phyloP scores from a whole-genome alignment of 1,140 invertebrate species.

The Portunus trituberculatus region DNA sequence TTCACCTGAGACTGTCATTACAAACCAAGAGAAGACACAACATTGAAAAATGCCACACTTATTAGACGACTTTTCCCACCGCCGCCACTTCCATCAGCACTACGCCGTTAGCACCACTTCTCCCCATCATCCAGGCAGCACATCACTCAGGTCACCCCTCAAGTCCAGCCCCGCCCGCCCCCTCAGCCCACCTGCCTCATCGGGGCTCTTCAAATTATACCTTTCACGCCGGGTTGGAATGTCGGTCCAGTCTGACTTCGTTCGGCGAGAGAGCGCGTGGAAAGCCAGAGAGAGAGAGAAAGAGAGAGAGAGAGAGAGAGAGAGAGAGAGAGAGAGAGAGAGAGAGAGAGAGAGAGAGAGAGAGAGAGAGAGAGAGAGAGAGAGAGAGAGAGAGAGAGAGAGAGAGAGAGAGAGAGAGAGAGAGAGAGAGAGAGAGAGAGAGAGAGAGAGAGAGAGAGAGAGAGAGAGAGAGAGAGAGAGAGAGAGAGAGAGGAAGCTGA shows the following conservation, averaged over 20 bases:
- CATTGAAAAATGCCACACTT: no score
- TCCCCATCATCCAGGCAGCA: neutral
- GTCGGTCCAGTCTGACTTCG: neutral
- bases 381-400: no score
- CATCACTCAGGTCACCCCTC: neutral
- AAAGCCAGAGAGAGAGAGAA: neutral
- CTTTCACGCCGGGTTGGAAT: slow-evolving; percentile 8
- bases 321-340: no score
- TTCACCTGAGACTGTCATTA: no score
- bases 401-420: no score
- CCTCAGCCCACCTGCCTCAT: slow-evolving; percentile 1
- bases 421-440: no score
- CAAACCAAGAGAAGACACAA: no score
- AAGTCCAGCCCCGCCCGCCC: neutral
- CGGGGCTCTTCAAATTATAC: neutral
- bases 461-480: no score
- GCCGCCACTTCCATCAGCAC: neutral
- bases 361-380: no score
- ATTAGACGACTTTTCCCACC: neutral
- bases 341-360: no score
- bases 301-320: neutral
- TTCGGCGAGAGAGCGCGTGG: neutral
- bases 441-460: no score
- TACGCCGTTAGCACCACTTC: neutral
- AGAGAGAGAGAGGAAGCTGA: neutral